Base-by-base conservation (phyloP, 2,888 invertebrate species). In the Acrocyrtus sp. region DNA sequence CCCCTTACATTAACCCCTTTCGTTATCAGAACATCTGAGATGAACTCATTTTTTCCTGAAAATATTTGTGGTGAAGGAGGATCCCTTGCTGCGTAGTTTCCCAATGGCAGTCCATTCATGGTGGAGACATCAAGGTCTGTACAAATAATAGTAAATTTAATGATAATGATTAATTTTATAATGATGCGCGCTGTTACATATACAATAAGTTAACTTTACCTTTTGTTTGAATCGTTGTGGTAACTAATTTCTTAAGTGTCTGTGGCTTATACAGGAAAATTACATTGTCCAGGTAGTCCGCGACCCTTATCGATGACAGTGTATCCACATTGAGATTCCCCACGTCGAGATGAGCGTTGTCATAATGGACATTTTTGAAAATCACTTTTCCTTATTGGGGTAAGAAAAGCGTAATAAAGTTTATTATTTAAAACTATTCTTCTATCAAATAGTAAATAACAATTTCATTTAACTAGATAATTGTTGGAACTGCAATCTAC, bases 61-160 rank as follows among this genome's bases (percentile, higher is more conserved):
- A 70, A 79, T 41, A 43, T 19, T 43, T 75, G 69, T 12, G 22
- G 21, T 15, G 10, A n/a, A 2, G n/a, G 19, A 0, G 53, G 66
- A 57, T 60, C 53, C 47, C 43, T 60, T 2, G 65, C n/a, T 5
- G 76, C 77, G 26, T 77, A 74, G 12, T 77, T 73, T 1, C 21
- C 8, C 4, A 76, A n/a, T 2, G 56, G 47, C n/a, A 56, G 62
- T 8, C 73, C 76, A 53, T 78, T 80, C 17, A 79, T 19, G 29
- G 41, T 41, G 3, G 51, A 3, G 15, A 21, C 8, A n/a, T 17
- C 47, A 12, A 54, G 2, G 12, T 29, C 54, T 54, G 34, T 15
- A 45, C 12, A 45, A 6, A 45, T n/a, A n/a, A 24, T 29, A 29
- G 41, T 22, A 45, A 50, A 17, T n/a, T 53, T 27, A 29, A 27